phyloP scores from a whole-genome alignment of 2,888 invertebrate species.

The Thumatha senex region DNA sequence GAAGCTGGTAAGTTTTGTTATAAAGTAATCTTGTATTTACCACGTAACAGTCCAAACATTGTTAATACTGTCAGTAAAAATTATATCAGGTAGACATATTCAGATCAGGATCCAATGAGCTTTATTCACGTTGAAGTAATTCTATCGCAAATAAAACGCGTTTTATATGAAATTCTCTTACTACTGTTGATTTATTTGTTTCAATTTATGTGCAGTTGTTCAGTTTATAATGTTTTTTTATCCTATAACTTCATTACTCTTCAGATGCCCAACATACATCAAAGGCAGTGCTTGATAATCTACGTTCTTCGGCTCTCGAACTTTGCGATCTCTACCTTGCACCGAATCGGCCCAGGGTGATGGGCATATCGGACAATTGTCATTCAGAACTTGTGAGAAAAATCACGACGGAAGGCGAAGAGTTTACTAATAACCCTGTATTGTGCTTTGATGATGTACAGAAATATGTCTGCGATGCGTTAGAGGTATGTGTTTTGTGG shows the following conservation, averaged over 20 bases:
- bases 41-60: too few relatives aligned
- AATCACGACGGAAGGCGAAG: slow-evolving; percentile 73
- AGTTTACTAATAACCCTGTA: slow-evolving; percentile 78
- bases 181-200: too few relatives aligned
- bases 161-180: too few relatives aligned
- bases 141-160: too few relatives aligned
- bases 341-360: slow-evolving; percentile 54
- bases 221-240: too few relatives aligned
- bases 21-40: not conserved
- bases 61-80: too few relatives aligned
- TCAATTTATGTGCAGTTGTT: too few relatives aligned
- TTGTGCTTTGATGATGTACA: slow-evolving; percentile 94
- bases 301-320: slow-evolving; percentile 70
- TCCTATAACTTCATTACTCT: not conserved
- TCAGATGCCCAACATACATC: slow-evolving; percentile 66
- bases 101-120: too few relatives aligned
- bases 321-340: slow-evolving; percentile 71
- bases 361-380: slow-evolving; percentile 66
- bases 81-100: too few relatives aligned
- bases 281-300: slow-evolving; percentile 68
- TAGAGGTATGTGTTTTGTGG: slow-evolving; percentile 70
- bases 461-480: slow-evolving; percentile 84
- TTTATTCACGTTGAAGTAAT: too few relatives aligned
- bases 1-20: slow-evolving; percentile 56
- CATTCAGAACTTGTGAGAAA: slow-evolving; percentile 70